Base-by-base conservation (phyloP, 1,140 invertebrate species). In the Nymphalis io region DNA sequence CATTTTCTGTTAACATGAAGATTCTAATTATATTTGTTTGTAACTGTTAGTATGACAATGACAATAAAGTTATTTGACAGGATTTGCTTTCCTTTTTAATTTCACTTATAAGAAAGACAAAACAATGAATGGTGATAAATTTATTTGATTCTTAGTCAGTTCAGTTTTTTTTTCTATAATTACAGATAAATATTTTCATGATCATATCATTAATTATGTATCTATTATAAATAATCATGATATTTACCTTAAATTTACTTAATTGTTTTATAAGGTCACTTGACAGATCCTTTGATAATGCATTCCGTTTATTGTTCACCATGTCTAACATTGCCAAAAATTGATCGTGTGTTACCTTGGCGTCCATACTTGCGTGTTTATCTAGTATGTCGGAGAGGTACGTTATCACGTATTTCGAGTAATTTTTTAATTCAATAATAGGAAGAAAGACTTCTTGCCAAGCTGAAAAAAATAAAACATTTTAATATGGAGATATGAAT, bases 401-500 rank as follows among this genome's bases (percentile, higher is more conserved):
- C 48, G 94, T 92, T 5, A 95, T 87, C 55, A 95, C 93, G 84
- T 95, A 96, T 68, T 93, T 93, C 8, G 95, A 93, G 74, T 96
- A 96, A 75, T 93, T 94, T 84, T 95, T 95, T 73, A 95, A 83
- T 73, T 96, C 95, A 18, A 97, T 89, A 78, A 96, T 91, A 0
- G 96, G 95, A 33, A 96, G 89, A 94, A 97, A 96, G 12, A 97
- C 87, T 70, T 96, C 95, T 82, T 96, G 93, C 95, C 96, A 97
- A 3, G 96, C 94, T 95, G 82, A 55, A 85, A 85, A 42, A n/a
- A 8, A 23, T 13, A 55, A 1, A 55, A 42, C n/a, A 12, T 20
- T 42, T 64, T 40, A 64, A 18, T 53, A 53, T 53, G 6, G 6
- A 10, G 20, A 51, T 20, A 20, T 51, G 20, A 23, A 5, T 6